Evolutionary conservation across 2,888 invertebrate genomes (phyloP).

Genomic region (Phymatocera aterrima): DNA sequence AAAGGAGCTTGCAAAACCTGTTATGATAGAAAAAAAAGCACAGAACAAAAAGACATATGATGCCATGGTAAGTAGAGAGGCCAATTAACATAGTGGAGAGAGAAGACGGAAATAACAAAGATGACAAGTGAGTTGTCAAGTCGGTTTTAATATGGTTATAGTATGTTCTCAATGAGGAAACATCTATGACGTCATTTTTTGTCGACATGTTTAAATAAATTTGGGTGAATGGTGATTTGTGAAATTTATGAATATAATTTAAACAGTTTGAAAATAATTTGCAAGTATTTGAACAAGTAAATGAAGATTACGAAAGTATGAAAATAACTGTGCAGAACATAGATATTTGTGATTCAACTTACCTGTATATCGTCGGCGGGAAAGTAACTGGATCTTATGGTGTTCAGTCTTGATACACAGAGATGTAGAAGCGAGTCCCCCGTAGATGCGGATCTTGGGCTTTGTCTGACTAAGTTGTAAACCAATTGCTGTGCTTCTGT

Average conservation of each 20-base stretch:
- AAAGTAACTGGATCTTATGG: conserved; percentile 86
- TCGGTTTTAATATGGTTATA: not conserved
- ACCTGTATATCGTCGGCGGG: conserved; percentile 80
- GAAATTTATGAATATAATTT: not conserved
- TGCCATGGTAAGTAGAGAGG: not conserved
- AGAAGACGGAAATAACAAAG: no score
- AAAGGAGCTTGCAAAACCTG: not conserved
- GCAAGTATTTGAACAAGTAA: no score
- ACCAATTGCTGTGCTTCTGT: conserved; percentile 74
- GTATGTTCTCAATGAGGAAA: not conserved
- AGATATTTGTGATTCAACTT: conserved; percentile 56
- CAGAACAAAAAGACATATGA: not conserved
- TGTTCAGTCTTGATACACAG: conserved; percentile 86
- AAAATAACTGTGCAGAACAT: conserved; percentile 19
- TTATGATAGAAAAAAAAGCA: not conserved
- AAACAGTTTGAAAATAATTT: not conserved
- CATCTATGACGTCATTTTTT: not conserved
- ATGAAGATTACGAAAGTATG: not conserved
- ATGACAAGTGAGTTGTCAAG: not conserved
- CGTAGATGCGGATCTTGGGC: conserved; percentile 82
- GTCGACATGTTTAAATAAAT: not conserved
- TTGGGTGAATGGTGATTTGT: not conserved
- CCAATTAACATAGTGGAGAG: not conserved
- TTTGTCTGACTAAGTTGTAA: conserved; percentile 78
- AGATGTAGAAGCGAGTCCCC: conserved; percentile 92